These are phyloP conservation scores for Leptinotarsa defecta DNA, from an alignment of 1,140 invertebrate genomes.

Conservation along the genomic window DNA sequence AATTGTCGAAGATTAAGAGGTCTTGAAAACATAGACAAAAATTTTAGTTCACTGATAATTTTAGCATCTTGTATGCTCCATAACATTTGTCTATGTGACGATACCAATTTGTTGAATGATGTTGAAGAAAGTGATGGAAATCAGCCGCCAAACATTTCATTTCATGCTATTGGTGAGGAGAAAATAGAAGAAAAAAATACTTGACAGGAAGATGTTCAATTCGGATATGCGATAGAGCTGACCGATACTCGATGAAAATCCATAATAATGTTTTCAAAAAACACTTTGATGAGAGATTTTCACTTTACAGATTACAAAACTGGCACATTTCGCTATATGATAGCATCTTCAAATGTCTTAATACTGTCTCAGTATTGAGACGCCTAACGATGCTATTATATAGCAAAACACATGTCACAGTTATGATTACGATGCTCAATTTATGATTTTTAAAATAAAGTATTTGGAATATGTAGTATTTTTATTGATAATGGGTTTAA, in stretches of 20 bases:
- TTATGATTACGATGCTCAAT: background rate
- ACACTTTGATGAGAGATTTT: too few species aligned
- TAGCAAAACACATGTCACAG: background rate
- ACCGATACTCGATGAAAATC: too few species aligned
- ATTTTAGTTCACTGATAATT: constrained; percentile 7
- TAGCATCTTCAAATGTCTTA: background rate
- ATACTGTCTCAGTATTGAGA: background rate
- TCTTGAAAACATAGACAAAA: constrained; percentile 11
- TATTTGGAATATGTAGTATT: background rate
- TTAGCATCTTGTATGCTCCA: constrained; percentile 6
- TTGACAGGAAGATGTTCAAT: constrained; percentile 8
- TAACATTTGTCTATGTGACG: constrained; percentile 17
- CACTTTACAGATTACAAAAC: too few species aligned
- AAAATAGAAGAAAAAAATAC: background rate
- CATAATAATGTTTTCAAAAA: too few species aligned
- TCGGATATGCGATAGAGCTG: background rate
- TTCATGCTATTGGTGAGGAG: background rate
- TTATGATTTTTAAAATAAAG: background rate
- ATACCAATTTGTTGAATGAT: background rate
- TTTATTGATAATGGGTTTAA: background rate
- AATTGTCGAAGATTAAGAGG: constrained; percentile 10
- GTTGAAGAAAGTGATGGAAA: constrained; percentile 13
- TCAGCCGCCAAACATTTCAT: background rate
- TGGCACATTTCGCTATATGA: too few species aligned
- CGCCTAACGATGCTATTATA: constrained; percentile 4